phyloP scores from a whole-genome alignment of 2,113 vertebrate species.

The Psophia crepitans region DNA sequence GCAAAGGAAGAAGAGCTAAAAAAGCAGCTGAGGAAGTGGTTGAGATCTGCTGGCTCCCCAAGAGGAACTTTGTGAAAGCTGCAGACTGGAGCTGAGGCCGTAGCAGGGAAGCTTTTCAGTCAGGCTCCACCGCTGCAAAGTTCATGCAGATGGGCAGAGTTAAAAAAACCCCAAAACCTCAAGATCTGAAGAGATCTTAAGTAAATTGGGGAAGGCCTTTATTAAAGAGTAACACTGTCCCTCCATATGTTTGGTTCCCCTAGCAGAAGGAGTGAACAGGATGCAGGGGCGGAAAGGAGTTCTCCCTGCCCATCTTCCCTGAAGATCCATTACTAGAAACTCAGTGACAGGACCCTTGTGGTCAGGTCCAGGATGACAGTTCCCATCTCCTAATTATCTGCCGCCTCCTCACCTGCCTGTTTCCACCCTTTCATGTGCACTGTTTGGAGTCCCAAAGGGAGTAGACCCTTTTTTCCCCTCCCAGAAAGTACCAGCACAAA shows the following conservation, averaged over 20 bases:
- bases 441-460: not conserved
- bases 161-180: not conserved
- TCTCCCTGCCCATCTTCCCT: not conserved
- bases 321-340: not conserved
- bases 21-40: not conserved
- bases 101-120: not conserved
- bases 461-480: not conserved
- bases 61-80: not conserved
- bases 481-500: not conserved
- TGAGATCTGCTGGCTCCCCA: not conserved
- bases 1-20: not conserved
- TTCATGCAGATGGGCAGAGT: not conserved
- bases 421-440: fast-evolving
- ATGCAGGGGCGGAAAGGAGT: not conserved
- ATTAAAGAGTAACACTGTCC: not conserved
- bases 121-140: not conserved
- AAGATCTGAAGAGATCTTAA: not conserved
- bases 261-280: not conserved
- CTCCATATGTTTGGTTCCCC: fast-evolving
- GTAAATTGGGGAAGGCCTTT: not conserved
- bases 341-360: not conserved
- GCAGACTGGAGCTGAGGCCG: not conserved
- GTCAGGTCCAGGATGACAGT: not conserved
- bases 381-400: not conserved
- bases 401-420: not conserved